phyloP scores from a whole-genome alignment of 2,888 invertebrate species.

The Coremacera marginata region DNA sequence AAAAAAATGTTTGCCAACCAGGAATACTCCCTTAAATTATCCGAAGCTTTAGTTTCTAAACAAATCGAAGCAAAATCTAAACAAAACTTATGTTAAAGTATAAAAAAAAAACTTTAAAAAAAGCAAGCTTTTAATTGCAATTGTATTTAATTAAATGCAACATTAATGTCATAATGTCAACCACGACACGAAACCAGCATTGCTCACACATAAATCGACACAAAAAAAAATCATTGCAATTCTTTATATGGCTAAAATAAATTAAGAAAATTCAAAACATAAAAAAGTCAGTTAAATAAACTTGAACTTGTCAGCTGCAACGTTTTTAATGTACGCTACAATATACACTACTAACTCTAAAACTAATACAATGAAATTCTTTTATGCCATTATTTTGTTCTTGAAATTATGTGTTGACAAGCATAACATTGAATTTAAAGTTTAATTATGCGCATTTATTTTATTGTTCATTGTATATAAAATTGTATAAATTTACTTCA shows the following conservation, averaged over 20 bases:
- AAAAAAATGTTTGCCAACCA: too few relatives aligned
- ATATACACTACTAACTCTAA: background rate
- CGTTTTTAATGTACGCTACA: background rate
- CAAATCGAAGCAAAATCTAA: too few relatives aligned
- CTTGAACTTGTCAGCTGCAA: slow-evolving; percentile 20
- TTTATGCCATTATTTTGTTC: background rate
- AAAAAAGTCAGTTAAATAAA: background rate
- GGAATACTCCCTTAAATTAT: too few relatives aligned
- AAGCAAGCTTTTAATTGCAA: background rate
- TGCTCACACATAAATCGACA: too few relatives aligned
- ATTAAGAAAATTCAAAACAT: background rate
- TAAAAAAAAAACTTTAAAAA: background rate
- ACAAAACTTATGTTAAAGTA: background rate
- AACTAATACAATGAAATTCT: background rate
- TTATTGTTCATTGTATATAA: background rate
- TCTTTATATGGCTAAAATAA: background rate
- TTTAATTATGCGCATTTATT: slow-evolving; percentile 2
- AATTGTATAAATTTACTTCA: too few relatives aligned
- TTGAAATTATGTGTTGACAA: slow-evolving; percentile 5
- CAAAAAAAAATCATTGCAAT: background rate
- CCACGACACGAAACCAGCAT: background rate
- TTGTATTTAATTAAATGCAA: background rate
- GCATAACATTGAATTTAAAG: background rate
- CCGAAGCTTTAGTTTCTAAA: too few relatives aligned
- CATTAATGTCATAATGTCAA: background rate